Base-by-base conservation (phyloP, 1,140 invertebrate genomes). In the Caenorhabditis brenneri region DNA sequence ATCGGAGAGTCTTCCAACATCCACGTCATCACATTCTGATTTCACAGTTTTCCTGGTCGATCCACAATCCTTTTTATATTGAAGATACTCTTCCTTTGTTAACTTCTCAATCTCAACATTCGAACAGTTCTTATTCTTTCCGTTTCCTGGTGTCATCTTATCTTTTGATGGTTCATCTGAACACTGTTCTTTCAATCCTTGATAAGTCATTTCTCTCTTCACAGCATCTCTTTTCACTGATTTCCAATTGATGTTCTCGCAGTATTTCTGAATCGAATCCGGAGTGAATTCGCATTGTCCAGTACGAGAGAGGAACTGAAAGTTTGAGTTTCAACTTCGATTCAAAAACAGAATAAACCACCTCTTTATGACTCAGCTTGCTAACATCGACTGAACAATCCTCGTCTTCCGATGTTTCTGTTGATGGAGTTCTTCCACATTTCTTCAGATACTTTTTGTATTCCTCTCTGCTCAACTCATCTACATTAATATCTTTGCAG, bases 381-480 rank as follows among this genome's bases (percentile, higher is more conserved):
- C 9, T 24, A 2, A 22, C 4, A 22, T 74, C 65, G 4, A 27
- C 22, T 2, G 36, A 74, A 12, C 24, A 33, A 42, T 36, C 42
- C 24, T 74, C 36, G n/a, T 22, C 36, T 5, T 74, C 65, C 10
- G 36, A 19, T 24, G 10, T 29, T 74, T 74, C 65, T 9, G 33
- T n/a, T 19, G 65, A n/a, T 4, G 19, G 65, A 42, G 19, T 19
- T 39, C 65, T 74, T 74, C 65, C 65, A 74, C 65, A 74, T 74
- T 74, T 74, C 36, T 74, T 74, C 65, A 74, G 9, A 24, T 74
- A 74, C 15, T 46, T 74, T n/a, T 46, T 74, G 36, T 74, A 74
- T 24, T 74, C 65, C 24, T 74, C 65, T 46, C 29, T 74, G 29
- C 22, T 27, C 36, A 74, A 74, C 27, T n/a, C 33, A 46, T 74